These are phyloP conservation scores for Pterocles orientalis DNA, from an alignment of 2,113 vertebrate species.

Conservation along the genomic window DNA sequence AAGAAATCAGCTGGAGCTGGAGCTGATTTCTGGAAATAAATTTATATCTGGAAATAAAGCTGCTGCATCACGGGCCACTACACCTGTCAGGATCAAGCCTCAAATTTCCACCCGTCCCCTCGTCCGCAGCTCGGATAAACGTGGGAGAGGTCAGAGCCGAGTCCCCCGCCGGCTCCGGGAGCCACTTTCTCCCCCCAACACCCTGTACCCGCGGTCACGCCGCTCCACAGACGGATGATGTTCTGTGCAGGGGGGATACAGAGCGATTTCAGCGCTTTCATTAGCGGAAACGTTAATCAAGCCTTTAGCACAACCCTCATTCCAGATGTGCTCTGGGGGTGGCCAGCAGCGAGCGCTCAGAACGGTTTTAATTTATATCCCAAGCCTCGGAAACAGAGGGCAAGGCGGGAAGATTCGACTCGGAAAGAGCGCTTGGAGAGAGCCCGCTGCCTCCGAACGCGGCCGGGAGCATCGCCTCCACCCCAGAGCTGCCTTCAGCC, in stretches of 20 bases:
- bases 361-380: background rate
- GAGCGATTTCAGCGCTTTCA: background rate
- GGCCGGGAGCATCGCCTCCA: too few species aligned
- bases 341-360: accelerated
- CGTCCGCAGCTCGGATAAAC: accelerated
- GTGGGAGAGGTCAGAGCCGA: background rate
- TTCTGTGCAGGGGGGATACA: background rate
- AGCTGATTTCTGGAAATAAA: too few species aligned
- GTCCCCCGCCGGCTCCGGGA: background rate
- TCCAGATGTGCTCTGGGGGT: background rate
- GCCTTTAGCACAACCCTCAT: background rate
- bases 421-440: accelerated
- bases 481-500: background rate
- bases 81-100: background rate
- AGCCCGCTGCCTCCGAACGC: background rate
- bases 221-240: accelerated
- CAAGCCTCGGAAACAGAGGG: background rate
- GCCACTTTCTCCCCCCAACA: background rate
- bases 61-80: accelerated
- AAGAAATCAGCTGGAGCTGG: background rate
- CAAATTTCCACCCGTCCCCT: accelerated
- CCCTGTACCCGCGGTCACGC: accelerated
- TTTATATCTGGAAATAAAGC: background rate
- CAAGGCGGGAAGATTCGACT: background rate
- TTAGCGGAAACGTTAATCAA: background rate